phyloP scores from a whole-genome alignment of 2,113 vertebrate species.

The Parotia lawesii region DNA sequence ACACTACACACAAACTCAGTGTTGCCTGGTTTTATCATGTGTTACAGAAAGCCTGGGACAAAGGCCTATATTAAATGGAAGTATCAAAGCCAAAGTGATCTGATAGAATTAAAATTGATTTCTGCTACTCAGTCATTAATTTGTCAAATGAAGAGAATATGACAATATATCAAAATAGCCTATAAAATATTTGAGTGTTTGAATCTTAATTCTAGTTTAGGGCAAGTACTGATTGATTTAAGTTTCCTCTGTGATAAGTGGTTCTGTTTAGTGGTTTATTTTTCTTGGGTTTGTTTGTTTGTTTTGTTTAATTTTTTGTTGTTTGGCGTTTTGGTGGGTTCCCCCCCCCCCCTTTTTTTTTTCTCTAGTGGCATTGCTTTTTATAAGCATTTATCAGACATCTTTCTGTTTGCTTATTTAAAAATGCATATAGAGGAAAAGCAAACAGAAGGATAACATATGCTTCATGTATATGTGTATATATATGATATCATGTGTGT shows the following conservation, averaged over 20 bases:
- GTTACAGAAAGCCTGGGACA: neutral
- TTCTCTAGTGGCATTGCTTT: neutral
- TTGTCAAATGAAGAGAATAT: neutral
- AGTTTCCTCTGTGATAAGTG: neutral
- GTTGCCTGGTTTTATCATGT: neutral
- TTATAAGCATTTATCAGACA: neutral
- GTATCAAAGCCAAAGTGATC: neutral
- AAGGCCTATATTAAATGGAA: neutral
- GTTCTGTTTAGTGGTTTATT: neutral
- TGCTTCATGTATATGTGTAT: neutral
- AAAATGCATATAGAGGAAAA: neutral
- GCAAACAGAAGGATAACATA: neutral
- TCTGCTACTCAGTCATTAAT: neutral
- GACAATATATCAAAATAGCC: neutral
- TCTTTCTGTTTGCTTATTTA: neutral
- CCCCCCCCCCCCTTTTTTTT: rapidly evolving
- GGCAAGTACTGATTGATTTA: neutral
- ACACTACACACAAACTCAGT: neutral
- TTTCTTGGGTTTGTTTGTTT: rapidly evolving
- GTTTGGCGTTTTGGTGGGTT: neutral
- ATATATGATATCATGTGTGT: neutral
- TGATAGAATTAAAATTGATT: neutral
- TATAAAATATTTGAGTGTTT: neutral
- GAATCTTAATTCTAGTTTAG: neutral
- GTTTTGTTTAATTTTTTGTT: neutral